Conservation (phyloP, 2,888 invertebrate species). For the Nephrocerus scutellatus region DNA sequence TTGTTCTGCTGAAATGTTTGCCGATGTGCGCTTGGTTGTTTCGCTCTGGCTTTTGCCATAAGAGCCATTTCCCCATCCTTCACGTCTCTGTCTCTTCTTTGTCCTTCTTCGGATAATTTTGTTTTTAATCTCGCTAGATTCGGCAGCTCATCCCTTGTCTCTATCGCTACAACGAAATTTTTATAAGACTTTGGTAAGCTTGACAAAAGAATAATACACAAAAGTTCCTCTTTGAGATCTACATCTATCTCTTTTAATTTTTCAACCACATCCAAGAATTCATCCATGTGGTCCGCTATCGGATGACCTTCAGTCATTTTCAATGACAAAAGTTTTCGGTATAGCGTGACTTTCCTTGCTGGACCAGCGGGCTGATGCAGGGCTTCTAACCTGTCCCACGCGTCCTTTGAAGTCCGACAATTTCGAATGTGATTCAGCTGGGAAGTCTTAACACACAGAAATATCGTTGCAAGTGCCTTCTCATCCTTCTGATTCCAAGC, state of each 20-base stretch:
- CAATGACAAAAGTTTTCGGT: conserved; percentile 12
- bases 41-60: background rate
- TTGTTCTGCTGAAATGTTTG: conserved; percentile 1
- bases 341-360: conserved; percentile 18
- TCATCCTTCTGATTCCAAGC: no score
- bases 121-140: conserved; percentile 6
- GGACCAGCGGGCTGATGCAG: conserved; percentile 18
- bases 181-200: conserved; percentile 19
- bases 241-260: conserved; percentile 16
- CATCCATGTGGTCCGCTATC: conserved; percentile 17
- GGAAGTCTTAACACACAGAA: conserved; percentile 15
- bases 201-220: conserved; percentile 20
- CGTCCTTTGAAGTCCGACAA: conserved; percentile 11
- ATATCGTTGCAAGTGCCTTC: conserved; percentile 19
- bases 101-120: conserved; percentile 16
- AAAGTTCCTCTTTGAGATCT: conserved; percentile 12
- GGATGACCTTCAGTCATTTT: conserved; percentile 9
- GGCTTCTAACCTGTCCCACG: conserved; percentile 16
- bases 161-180: conserved; percentile 21
- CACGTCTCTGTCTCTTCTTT: conserved; percentile 8
- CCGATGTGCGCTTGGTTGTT: no score
- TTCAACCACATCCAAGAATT: conserved; percentile 14
- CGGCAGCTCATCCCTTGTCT: conserved; percentile 18
- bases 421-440: conserved; percentile 17
- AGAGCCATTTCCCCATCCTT: conserved; percentile 5